These are phyloP conservation scores for Zelostemma sp. DNA, from an alignment of 1,140 invertebrate genomes.

Conservation along the genomic window DNA sequence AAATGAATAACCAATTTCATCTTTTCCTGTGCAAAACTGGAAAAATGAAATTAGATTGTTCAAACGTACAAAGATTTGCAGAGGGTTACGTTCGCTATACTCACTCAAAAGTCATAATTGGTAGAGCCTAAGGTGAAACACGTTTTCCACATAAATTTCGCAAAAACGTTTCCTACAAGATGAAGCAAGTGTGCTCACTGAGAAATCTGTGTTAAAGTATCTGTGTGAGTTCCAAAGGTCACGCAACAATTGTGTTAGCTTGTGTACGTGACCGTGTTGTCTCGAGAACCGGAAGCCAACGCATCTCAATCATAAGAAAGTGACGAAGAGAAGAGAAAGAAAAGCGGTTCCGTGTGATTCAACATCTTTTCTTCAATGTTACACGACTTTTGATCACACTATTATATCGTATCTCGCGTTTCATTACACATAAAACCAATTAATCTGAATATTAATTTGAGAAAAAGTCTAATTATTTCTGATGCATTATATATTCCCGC, in stretches of 20 bases:
- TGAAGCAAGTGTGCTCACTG: neutral
- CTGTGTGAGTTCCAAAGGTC: conserved; percentile 28
- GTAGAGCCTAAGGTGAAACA: too few relatives aligned
- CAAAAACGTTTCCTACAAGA: neutral
- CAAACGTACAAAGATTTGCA: too few relatives aligned
- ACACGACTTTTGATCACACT: conserved; percentile 32
- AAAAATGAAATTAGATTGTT: too few relatives aligned
- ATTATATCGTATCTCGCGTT: conserved; percentile 25
- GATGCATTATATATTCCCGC: conserved; percentile 16
- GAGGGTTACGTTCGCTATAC: too few relatives aligned
- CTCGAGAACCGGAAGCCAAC: conserved; percentile 52
- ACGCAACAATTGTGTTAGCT: conserved; percentile 19
- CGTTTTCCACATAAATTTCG: neutral
- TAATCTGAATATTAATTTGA: too few relatives aligned
- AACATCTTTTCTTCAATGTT: conserved; percentile 10
- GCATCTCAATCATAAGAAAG: conserved; percentile 53
- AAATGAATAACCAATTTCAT: too few relatives aligned
- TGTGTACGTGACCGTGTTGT: conserved; percentile 47
- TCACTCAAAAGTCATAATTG: too few relatives aligned
- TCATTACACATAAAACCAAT: conserved; percentile 7
- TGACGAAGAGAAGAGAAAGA: conserved; percentile 43
- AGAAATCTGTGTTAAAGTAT: neutral
- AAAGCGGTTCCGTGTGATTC: conserved; percentile 23
- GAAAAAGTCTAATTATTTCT: too few relatives aligned
- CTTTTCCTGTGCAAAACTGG: too few relatives aligned